Conservation (phyloP, 2,113 vertebrate species). For the Mastomys coucha region DNA sequence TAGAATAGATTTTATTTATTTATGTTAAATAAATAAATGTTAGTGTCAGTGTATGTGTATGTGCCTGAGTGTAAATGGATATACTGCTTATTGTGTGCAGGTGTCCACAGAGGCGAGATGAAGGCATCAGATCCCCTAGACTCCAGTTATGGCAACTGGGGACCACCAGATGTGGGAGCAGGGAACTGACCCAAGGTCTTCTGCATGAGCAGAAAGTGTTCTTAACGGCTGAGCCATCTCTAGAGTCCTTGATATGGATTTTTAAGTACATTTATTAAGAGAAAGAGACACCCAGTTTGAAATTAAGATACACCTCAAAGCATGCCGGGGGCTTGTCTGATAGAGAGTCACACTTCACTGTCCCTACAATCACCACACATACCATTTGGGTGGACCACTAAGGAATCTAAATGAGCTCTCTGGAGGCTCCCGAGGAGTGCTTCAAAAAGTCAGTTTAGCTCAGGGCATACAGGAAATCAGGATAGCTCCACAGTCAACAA, state of each 20-base stretch:
- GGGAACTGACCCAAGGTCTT: not conserved
- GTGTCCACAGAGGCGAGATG: not conserved
- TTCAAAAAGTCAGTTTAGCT: not conserved
- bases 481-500: not conserved
- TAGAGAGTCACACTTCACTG: not conserved
- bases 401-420: not conserved
- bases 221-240: not conserved
- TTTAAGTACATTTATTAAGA: not conserved
- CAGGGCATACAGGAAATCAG: too few relatives aligned
- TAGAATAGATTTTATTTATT: not conserved
- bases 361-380: too few relatives aligned
- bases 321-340: not conserved
- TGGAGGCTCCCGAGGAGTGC: not conserved
- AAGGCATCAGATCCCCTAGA: not conserved
- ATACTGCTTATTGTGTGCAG: not conserved
- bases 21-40: too few relatives aligned
- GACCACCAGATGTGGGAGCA: not conserved
- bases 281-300: not conserved
- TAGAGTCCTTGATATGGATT: not conserved
- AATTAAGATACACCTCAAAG: not conserved
- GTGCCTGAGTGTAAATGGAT: not conserved
- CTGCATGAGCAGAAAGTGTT: not conserved
- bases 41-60: not conserved
- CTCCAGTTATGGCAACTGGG: too few relatives aligned
- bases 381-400: not conserved